These are phyloP conservation scores for Electrophaes corylata DNA, from an alignment of 2,888 invertebrate genomes.

Conservation along the genomic window DNA sequence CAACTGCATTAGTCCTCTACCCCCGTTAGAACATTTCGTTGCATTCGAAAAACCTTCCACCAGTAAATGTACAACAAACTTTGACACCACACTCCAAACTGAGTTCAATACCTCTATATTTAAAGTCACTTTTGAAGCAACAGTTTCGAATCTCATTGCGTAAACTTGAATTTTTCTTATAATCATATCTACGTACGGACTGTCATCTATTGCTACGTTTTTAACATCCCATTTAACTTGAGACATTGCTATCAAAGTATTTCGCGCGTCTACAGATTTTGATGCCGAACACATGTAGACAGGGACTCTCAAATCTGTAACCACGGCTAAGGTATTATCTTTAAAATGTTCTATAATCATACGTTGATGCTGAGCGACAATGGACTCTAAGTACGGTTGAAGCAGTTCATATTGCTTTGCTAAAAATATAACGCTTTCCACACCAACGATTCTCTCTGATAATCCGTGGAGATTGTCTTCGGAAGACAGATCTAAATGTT, in stretches of 20 bases:
- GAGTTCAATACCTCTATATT: constrained; percentile 87
- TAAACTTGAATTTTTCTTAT: constrained; percentile 91
- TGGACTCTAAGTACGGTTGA: constrained; percentile 92
- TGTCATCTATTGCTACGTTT: constrained; percentile 97
- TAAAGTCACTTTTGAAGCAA: constrained; percentile 88
- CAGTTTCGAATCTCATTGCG: constrained; percentile 90
- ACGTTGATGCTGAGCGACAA: constrained; percentile 89
- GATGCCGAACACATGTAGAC: constrained; percentile 94
- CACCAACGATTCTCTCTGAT: constrained; percentile 93
- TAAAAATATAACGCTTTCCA: constrained; percentile 96
- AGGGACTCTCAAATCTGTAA: constrained; percentile 90
- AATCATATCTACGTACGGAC: constrained; percentile 92
- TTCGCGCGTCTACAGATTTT: constrained; percentile 90
- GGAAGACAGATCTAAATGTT: constrained; percentile 58
- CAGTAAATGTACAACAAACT: constrained; percentile 92
- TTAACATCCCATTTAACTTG: constrained; percentile 97
- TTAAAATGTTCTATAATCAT: constrained; percentile 89
- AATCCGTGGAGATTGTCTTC: constrained; percentile 92
- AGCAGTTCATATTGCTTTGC: constrained; percentile 94
- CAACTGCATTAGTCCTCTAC: constrained; percentile 98
- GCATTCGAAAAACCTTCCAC: constrained; percentile 97
- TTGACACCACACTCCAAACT: constrained; percentile 95
- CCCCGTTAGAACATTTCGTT: constrained; percentile 97
- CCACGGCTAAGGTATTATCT: constrained; percentile 89
- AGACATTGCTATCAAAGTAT: constrained; percentile 93